phyloP scores from a whole-genome alignment of 1,140 invertebrate genomes.

The Coenobita brevimanus region DNA sequence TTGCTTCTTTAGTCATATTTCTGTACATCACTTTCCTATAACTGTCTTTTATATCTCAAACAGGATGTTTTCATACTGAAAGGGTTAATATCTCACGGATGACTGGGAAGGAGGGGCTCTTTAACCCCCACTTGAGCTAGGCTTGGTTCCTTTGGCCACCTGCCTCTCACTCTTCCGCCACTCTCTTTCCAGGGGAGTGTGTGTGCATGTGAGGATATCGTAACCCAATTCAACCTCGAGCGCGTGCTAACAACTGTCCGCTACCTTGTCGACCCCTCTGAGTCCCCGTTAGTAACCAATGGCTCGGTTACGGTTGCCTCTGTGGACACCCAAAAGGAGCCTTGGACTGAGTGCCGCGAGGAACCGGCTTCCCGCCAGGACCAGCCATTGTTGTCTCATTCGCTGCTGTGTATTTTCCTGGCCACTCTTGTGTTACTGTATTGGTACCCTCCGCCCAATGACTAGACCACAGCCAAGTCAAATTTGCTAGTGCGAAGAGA shows the following conservation, averaged over 20 bases:
- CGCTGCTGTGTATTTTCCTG: conserved; percentile 62
- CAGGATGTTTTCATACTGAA: no score
- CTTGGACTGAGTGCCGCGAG: conserved; percentile 17
- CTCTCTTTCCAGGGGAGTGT: conserved; percentile 62
- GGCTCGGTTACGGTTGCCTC: conserved; percentile 39
- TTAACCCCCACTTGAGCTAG: conserved; percentile 41
- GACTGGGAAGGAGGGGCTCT: conserved; percentile 10
- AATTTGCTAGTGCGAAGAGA: no score
- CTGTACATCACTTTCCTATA: no score
- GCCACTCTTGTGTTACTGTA: conserved; percentile 61
- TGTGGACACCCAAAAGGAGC: conserved; percentile 35
- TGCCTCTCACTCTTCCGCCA: conserved; percentile 39
- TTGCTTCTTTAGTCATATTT: no score
- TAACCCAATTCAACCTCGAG: conserved; percentile 62
- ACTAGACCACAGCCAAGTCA: conserved; percentile 52
- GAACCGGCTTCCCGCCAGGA: conserved; percentile 33
- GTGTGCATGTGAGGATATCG: conserved; percentile 65
- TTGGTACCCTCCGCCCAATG: conserved; percentile 53
- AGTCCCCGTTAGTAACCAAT: conserved; percentile 61
- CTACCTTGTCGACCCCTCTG: conserved; percentile 64
- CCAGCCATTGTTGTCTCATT: conserved; percentile 55
- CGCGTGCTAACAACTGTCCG: conserved; percentile 65
- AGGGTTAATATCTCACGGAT: conserved; percentile 16
- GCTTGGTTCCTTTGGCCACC: conserved; percentile 26
- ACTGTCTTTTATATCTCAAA: no score